phyloP scores from a whole-genome alignment of 2,797 vertebrate genomes.

The Epinephelus coioides region DNA sequence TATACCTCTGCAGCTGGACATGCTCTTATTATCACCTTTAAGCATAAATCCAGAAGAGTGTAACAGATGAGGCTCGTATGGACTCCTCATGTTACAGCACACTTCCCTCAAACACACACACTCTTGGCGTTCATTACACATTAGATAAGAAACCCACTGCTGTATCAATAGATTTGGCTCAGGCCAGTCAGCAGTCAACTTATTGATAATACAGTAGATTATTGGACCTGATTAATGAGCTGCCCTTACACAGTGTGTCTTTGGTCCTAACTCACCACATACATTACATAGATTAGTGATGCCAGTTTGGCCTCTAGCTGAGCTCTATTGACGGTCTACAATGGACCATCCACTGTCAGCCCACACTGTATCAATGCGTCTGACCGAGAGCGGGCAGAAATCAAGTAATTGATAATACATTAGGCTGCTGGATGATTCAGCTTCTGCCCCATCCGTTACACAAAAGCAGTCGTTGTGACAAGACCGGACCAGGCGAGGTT shows the following conservation, averaged over 20 bases:
- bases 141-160: constrained; percentile 7
- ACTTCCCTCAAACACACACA: neutral
- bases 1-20: neutral
- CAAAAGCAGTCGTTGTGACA: constrained; percentile 13
- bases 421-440: constrained; percentile 42
- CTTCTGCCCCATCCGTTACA: constrained; percentile 37
- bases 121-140: constrained; percentile 19
- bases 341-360: constrained; percentile 49
- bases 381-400: constrained; percentile 44
- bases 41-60: neutral
- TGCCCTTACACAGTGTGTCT: constrained; percentile 26
- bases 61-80: constrained; percentile 4
- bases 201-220: constrained; percentile 65
- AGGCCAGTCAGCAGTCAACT: constrained; percentile 28
- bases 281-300: constrained; percentile 43
- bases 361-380: constrained; percentile 39
- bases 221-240: constrained; percentile 57
- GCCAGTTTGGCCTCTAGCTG: constrained; percentile 28
- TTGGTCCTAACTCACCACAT: constrained; percentile 29
- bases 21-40: neutral
- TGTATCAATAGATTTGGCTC: constrained; percentile 31
- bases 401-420: constrained; percentile 69
- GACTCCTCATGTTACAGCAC: neutral
- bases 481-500: neutral
- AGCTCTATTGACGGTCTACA: constrained; percentile 58